Evolutionary conservation across 2,888 invertebrate genomes (phyloP), one percentile per base, ranked within the genome.

Genomic region (Chloromyia formosa): DNA sequence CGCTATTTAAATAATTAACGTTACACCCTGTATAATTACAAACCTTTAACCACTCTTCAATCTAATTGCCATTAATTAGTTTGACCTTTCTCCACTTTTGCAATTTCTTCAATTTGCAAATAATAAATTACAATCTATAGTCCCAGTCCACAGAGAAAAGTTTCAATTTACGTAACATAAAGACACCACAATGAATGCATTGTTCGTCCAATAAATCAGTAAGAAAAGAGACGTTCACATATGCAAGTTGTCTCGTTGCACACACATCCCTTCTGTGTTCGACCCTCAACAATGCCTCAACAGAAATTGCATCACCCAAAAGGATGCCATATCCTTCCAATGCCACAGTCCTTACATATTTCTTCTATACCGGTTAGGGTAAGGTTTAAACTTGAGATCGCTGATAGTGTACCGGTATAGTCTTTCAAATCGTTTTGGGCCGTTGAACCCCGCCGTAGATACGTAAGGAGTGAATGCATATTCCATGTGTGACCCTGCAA

Each of bases 91-190:
- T n/a, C 49, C 12, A 3, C 12, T n/a, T n/a, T n/a, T 49, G 49
- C 49, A 49, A n/a, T 49, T 49, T 12, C 49, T n/a, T 49, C 49
- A 49, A 49, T 49, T 7, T 49, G 49, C 49, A n/a, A 49, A 49
- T 49, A 66, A 66, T 66, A 49, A 45, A 66, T 23, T 49, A 45
- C 45, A 66, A 66, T 66, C 22, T 22, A 66, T 35, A 4, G 45
- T 49, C 45, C 49, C 66, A 66, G 66, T 35, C 66, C 7, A 42
- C 10, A 42, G 1, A 42, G 18, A 64, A 16, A 35, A 18, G 20
- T 66, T 22, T 49, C 45, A 66, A 66, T 66, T 66, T n/a, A 49
- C 23, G 14, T 3, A 62, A 42, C 49, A 66, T 22, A 49, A 66
- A 49, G 49, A 49, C 16, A 49, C 49, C 16, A 12, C 12, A n/a